Evolutionary conservation across 30 jellyfish, hydroid and myxozoan species (phyloP), one percentile per base, ranked within the genome.

Genomic region (Turritopsis dohrnii): DNA sequence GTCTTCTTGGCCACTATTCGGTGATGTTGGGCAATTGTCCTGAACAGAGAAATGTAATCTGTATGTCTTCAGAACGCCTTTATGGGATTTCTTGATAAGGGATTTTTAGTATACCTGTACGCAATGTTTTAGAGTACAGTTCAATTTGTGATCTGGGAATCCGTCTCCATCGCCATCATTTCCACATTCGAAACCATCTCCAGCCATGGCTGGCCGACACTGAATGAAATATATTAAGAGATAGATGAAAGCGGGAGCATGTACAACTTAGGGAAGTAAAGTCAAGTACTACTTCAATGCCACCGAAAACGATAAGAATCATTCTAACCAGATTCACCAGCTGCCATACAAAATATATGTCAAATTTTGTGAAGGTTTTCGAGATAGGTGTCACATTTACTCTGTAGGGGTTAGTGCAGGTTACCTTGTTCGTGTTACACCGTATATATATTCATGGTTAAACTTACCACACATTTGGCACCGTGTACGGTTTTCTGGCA

Each of bases 1-100:
- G 84, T 91, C 97, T 71, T 79, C 90, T 73, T 91, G 97, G 29
- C 96, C 97, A 81, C 91, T 83, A 83, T 91, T 91, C 76, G 97
- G 97, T 18, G 85, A 21, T 1, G 73, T 30, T 19, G 85, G 90
- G 83, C 97, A 91, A 65, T 91, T 91, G 73, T 91, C 97, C 97
- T 91, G 41, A 21, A 69, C 28, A 19, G 0, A 26, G 26, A 13
- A 16, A 54, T 19, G 13, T 0, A 72, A 3, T 8, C 52, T 79
- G 66, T 20, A 8, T n/a, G n/a, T n/a, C n/a, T n/a, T n/a, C n/a
- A n/a, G n/a, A n/a, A n/a, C n/a, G n/a, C n/a, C n/a, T 22, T 16
- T 13, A 79, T 8, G 23, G 26, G 7, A 18, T 52, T 16, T 52
- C 20, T 20, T 54, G 19, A 54, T n/a, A n/a, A n/a, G n/a, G n/a